Base-by-base conservation (phyloP, 2,888 invertebrate species). In the Hololepta plana region DNA sequence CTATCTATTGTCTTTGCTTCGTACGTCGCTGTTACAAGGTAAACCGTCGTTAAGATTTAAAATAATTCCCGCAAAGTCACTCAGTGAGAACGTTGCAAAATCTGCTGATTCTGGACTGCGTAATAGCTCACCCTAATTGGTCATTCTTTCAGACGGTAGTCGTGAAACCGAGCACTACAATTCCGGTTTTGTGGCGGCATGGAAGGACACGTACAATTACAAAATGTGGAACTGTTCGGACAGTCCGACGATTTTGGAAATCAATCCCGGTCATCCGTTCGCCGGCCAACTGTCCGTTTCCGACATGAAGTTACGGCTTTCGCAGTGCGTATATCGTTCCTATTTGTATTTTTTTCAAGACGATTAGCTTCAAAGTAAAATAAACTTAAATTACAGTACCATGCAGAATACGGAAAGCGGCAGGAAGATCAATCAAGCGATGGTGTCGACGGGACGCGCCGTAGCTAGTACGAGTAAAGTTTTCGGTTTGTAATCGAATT, bases 371-470 rank as follows among this genome's bases (percentile, higher is more conserved):
- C n/a, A n/a, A n/a, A n/a, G n/a, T n/a, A n/a, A n/a, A n/a, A n/a
- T n/a, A n/a, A n/a, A n/a, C n/a, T n/a, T n/a, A n/a, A n/a, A 36
- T 51, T 57, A 17, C 46, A 91, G 91, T 47, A 85, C 88, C 11
- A 87, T 93, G 79, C 87, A 90, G 42, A 87, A 77, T 44, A 82
- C 87, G 17, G 93, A 93, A 53, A 75, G 88, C 38, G 91, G 91
- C 0, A 67, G 90, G 28, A 90, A 90, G 55, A 64, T 93, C 33
- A 90, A 88, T 43, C 87, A 88, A 47, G 91, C 91, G 1, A 85
- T 93, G 51, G 74, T 74, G 27, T 80, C 76, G 33, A 91, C 93
- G 2, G 87, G 90, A 14, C 72, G 85, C 43, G 90, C 84, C 15
- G 88, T 93, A 24, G 82, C 71, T 8, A 72, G 74, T 12, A 76